Evolutionary conservation across 2,888 invertebrate species (phyloP).

Genomic region (Schizaphis graminum): DNA sequence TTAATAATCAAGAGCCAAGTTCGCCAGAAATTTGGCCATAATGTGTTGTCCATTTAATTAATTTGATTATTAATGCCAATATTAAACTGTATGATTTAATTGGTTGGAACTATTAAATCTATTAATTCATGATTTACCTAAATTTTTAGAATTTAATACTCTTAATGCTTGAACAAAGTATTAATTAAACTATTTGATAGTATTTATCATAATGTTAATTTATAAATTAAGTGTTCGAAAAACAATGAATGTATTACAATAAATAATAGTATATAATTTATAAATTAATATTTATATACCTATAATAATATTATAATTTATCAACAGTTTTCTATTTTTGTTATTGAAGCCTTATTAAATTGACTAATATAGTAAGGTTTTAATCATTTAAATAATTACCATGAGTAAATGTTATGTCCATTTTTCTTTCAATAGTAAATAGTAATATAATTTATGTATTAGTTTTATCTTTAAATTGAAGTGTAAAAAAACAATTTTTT

Average conservation of each 20-base stretch:
- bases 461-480: conserved; percentile 13
- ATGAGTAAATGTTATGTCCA: not conserved
- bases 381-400: conserved; percentile 15
- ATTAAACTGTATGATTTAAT: conserved; percentile 7
- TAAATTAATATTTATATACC: not conserved
- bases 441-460: conserved; percentile 10
- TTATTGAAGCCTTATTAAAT: conserved; percentile 6
- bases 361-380: not conserved
- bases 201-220: not conserved
- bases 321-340: conserved; percentile 3
- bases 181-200: not conserved
- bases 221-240: not conserved
- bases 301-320: conserved; percentile 11
- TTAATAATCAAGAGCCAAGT: conserved; percentile 62
- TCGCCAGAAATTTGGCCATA: conserved; percentile 59
- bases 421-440: not conserved
- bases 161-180: conserved; percentile 42
- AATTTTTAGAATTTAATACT: not conserved
- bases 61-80: conserved; percentile 12
- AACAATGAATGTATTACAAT: not conserved
- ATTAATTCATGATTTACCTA: conserved; percentile 9
- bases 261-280: not conserved
- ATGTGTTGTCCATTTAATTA: not conserved
- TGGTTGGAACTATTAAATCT: conserved; percentile 26
- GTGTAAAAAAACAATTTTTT: not conserved